Conservation (phyloP, 2,113 vertebrate species). For the Camelus dromedarius region DNA sequence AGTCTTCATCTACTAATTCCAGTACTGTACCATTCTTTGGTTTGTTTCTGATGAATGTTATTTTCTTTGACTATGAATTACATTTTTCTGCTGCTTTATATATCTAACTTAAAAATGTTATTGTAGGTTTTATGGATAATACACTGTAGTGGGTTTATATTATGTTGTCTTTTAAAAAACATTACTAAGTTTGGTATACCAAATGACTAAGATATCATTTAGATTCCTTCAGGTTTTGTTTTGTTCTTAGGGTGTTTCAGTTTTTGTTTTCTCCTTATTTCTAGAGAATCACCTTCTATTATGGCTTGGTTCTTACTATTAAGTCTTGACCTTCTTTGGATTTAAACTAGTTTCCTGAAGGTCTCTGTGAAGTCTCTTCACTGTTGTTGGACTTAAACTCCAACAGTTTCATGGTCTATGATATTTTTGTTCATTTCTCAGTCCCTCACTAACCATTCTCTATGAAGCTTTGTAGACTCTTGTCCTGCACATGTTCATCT, state of each 20-base stretch:
- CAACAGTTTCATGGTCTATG: neutral
- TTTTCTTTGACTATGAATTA: neutral
- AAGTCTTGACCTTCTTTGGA: neutral
- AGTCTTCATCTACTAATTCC: neutral
- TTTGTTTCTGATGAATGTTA: neutral
- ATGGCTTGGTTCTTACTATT: neutral
- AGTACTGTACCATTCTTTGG: neutral
- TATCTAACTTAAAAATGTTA: neutral
- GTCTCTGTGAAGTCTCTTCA: neutral
- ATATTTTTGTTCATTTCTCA: neutral
- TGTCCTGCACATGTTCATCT: accelerated
- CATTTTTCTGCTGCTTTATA: neutral
- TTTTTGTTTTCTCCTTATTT: neutral
- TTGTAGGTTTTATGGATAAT: neutral
- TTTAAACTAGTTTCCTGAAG: neutral
- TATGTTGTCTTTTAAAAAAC: neutral
- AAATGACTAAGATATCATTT: neutral
- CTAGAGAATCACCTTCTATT: neutral
- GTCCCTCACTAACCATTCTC: neutral
- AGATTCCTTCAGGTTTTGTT: neutral
- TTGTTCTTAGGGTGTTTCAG: neutral
- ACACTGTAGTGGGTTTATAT: neutral
- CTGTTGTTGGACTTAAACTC: neutral
- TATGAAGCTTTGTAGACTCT: neutral
- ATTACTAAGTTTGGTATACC: neutral